phyloP scores from a whole-genome alignment of 1,140 invertebrate genomes.

The Magallana ariakensis region DNA sequence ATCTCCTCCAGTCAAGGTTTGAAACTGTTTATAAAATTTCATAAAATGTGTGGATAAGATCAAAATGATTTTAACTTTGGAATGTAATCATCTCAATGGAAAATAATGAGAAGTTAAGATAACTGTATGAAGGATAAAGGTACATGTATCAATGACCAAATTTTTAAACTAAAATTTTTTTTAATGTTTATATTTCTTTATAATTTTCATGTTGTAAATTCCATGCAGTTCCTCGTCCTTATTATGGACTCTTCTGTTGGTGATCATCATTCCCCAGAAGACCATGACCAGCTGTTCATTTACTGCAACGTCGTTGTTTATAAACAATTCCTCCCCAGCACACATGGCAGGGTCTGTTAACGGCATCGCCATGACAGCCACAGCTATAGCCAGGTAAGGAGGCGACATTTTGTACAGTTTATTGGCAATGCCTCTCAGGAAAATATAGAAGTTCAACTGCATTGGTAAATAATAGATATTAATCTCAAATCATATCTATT shows the following conservation, averaged over 20 bases:
- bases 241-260: constrained; percentile 68
- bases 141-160: too few species aligned
- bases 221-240: constrained; percentile 57
- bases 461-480: background rate
- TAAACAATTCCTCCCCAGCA: constrained; percentile 73
- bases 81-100: too few species aligned
- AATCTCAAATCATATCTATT: background rate
- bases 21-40: background rate
- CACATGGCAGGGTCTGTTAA: constrained; percentile 70
- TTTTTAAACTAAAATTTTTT: too few species aligned
- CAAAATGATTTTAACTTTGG: too few species aligned
- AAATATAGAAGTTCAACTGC: background rate
- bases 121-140: too few species aligned
- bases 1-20: constrained; percentile 52
- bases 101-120: too few species aligned
- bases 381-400: constrained; percentile 69
- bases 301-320: constrained; percentile 70
- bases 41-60: too few species aligned
- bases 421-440: background rate
- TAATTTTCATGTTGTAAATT: background rate
- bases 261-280: constrained; percentile 64
- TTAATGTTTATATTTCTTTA: too few species aligned
- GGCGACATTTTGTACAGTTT: background rate
- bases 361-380: constrained; percentile 74
- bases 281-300: constrained; percentile 71